Evolutionary conservation across 2,888 invertebrate species (phyloP), one percentile per base, ranked within the genome.

Genomic region (Meliscaeva auricollis): DNA sequence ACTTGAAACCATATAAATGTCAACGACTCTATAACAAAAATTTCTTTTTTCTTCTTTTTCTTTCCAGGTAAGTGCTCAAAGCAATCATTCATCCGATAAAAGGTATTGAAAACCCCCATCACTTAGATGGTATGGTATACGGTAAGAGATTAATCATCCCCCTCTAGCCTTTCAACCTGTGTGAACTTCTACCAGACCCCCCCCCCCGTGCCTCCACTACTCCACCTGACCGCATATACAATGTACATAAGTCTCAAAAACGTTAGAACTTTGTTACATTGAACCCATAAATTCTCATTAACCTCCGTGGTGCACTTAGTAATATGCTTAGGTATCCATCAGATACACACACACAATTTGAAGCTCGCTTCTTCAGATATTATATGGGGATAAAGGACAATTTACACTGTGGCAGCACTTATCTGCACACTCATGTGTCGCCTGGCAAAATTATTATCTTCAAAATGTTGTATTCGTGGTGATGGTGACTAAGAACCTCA

Each of bases 241-340:
- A n/a, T n/a, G n/a, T n/a, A n/a, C n/a, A 8, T 7, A 30, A 58
- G 38, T 50, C 13, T n/a, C 48, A 68, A 38, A 80, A 68, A 70
- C 54, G 50, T 69, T 60, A 50, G 50, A 46, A 60, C 41, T 6
- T 56, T 72, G 64, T 81, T 56, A 73, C 69, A 56, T 69, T 81
- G 73, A 85, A 73, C 81, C 56, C 85, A 81, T 85, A 85, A 81
- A 85, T 85, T 85, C 77, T 77, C 81, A 85, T 85, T 85, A 85
- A 85, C 85, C 85, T 73, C 62, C 7, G 17, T 72, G 75, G 26
- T 72, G 72, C 54, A 62, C 60, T 64, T 41, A 38, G 6, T 38
- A 73, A 50, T 35, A 54, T 41, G 52, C 52, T 73, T 35, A 54
- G 15, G 56, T 46, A 38, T 56, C 48, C 68, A 56, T 62, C 46